Percentiles rank a stretch among this genome's conserved stretches.
phyloP scores from a whole-genome alignment of 1,140 invertebrate genomes.

The Calliphora vicina region DNA sequence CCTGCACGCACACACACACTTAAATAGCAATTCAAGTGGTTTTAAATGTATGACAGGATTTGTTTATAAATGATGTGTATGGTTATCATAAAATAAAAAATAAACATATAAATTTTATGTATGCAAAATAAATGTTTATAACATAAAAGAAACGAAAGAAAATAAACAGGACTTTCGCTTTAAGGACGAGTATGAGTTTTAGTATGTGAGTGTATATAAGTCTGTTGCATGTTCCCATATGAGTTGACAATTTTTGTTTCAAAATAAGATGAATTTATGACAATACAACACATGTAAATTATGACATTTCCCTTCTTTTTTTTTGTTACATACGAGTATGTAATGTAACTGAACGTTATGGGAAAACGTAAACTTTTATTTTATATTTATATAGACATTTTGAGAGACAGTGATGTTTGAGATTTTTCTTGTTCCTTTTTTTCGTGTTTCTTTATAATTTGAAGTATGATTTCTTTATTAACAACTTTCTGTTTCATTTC shows the following conservation, averaged over 20 bases:
- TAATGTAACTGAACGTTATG: too few species aligned
- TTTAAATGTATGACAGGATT: constrained; percentile 1
- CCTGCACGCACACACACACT: neutral
- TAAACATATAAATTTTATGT: neutral
- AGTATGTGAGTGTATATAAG: neutral
- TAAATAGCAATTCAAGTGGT: neutral
- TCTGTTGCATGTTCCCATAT: neutral
- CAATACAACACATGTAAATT: constrained; percentile 13
- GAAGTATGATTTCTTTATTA: neutral
- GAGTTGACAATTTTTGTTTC: neutral
- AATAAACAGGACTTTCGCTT: neutral
- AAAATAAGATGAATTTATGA: constrained; percentile 2
- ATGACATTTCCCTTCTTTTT: neutral
- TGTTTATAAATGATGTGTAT: constrained; percentile 6
- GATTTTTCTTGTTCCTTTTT: neutral
- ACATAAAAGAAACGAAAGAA: neutral
- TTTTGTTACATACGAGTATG: too few species aligned
- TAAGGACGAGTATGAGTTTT: neutral
- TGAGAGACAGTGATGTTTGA: neutral
- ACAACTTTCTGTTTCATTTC: neutral
- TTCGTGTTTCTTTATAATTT: neutral
- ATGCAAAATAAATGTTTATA: neutral
- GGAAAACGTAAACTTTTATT: neutral
- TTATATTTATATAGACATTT: neutral
- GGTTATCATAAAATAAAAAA: neutral